These are phyloP conservation scores for Drosophila baimaii DNA, from an alignment of 1,140 invertebrate species.

Conservation along the genomic window DNA sequence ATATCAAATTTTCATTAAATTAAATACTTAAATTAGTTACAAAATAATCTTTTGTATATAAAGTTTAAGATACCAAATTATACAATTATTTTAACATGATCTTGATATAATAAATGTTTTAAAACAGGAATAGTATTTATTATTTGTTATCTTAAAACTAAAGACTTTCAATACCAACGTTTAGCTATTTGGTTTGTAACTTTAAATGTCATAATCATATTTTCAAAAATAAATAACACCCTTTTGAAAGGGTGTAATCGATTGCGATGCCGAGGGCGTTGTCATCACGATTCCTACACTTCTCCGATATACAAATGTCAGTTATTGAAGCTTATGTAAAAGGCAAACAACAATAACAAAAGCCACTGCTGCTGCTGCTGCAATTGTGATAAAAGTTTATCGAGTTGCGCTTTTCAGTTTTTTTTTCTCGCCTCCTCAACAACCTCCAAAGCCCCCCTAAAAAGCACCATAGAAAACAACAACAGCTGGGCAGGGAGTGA, in stretches of 20 bases:
- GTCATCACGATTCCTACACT: constrained; percentile 43
- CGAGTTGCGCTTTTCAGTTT: constrained; percentile 61
- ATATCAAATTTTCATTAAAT: no score
- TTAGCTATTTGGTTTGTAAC: not conserved
- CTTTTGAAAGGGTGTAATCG: constrained; percentile 13
- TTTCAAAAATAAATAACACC: not conserved
- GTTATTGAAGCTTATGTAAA: constrained; percentile 54
- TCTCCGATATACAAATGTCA: constrained; percentile 42
- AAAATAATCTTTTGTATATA: no score
- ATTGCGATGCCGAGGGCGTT: constrained; percentile 35
- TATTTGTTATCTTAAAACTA: no score
- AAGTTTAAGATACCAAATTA: no score
- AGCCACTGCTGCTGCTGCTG: constrained; percentile 60
- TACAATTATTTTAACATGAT: no score
- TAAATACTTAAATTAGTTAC: no score
- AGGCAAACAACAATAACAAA: constrained; percentile 44
- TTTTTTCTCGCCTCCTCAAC: constrained; percentile 39
- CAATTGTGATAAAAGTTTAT: constrained; percentile 80
- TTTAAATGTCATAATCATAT: not conserved
- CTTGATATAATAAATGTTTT: no score
- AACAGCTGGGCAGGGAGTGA: constrained; percentile 47
- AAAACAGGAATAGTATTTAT: no score
- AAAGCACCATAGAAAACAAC: constrained; percentile 32
- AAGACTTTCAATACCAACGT: not conserved
- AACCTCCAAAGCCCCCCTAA: constrained; percentile 4